These are phyloP conservation scores for Ommatoiulus sabulosus DNA, from an alignment of 2,888 invertebrate species.

Conservation along the genomic window DNA sequence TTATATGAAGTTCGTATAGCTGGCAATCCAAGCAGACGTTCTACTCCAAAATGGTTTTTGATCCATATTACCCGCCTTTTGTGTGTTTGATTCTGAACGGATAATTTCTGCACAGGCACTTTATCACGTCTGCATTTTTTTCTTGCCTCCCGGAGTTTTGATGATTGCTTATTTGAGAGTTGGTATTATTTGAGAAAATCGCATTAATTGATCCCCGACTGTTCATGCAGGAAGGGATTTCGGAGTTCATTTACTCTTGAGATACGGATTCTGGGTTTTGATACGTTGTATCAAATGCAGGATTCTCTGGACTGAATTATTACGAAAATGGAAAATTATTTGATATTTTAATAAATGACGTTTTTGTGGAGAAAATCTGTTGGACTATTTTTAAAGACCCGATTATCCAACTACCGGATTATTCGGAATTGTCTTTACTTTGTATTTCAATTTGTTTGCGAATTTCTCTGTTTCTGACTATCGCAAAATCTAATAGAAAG, in stretches of 20 bases:
- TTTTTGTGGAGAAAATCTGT: too few relatives aligned
- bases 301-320: neutral
- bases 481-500: too few relatives aligned
- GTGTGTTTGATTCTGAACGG: neutral
- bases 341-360: neutral
- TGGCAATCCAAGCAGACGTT: neutral
- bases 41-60: neutral
- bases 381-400: too few relatives aligned
- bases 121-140: conserved; percentile 13
- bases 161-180: neutral
- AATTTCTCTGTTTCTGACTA: too few relatives aligned
- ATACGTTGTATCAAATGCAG: neutral
- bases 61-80: neutral
- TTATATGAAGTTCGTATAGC: neutral
- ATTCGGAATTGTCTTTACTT: too few relatives aligned
- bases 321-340: neutral
- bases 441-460: too few relatives aligned
- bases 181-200: conserved; percentile 28
- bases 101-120: conserved; percentile 13
- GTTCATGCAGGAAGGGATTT: neutral
- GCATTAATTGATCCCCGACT: neutral
- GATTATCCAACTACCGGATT: too few relatives aligned
- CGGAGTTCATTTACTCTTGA: neutral
- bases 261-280: neutral
- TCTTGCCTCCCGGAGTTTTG: conserved; percentile 29